Percentiles rank a stretch among this genome's conserved stretches.
These are phyloP conservation scores for Muscicapa comitata DNA, from an alignment of 2,797 vertebrate species.

Conservation along the genomic window DNA sequence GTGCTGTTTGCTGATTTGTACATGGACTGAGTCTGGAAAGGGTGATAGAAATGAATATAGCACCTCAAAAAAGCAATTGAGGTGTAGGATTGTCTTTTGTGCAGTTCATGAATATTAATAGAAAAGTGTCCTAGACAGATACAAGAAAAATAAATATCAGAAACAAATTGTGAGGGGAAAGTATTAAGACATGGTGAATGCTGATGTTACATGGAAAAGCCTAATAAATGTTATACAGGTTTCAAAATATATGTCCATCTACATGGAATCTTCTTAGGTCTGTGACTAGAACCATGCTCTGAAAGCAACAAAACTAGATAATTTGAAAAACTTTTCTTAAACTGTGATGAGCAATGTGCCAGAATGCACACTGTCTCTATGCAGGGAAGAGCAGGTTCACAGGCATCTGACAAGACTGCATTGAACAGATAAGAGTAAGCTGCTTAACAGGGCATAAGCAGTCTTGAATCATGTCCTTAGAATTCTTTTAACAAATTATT, in stretches of 20 bases:
- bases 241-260: background rate
- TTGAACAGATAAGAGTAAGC: background rate
- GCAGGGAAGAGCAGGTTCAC: background rate
- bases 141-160: background rate
- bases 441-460: background rate
- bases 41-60: background rate
- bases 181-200: background rate
- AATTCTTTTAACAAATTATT: background rate
- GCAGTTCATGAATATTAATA: background rate
- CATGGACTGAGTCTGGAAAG: background rate
- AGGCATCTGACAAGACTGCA: background rate
- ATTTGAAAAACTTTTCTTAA: background rate
- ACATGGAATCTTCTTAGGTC: background rate
- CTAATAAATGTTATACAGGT: background rate
- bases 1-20: background rate
- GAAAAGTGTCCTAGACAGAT: background rate
- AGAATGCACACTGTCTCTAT: background rate
- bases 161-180: background rate
- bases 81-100: background rate
- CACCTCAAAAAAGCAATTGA: background rate
- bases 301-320: background rate
- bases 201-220: background rate
- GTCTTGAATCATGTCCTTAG: background rate
- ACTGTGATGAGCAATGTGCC: background rate
- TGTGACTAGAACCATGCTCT: background rate